Evolutionary conservation across 2,888 invertebrate genomes (phyloP).

Genomic region (Oasisia sp.): DNA sequence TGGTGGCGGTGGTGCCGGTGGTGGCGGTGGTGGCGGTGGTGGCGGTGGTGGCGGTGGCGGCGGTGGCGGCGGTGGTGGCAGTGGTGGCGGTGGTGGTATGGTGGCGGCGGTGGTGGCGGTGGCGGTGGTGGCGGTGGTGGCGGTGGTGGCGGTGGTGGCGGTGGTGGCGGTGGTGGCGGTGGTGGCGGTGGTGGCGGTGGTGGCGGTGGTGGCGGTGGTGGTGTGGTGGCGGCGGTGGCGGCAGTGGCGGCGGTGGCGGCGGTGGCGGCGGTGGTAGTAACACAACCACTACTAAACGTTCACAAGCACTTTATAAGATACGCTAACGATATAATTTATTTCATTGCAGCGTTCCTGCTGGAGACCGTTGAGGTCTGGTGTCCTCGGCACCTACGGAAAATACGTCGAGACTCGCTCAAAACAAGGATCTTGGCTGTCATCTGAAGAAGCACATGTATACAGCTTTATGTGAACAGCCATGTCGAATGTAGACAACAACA

Average conservation of each 20-base stretch:
- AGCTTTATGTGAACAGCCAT: background rate
- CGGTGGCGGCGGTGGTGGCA: conserved; percentile 21
- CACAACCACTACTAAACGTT: too few relatives aligned
- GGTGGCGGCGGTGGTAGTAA: conserved; percentile 19
- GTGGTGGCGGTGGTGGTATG: conserved; percentile 22
- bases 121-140: conserved; percentile 22
- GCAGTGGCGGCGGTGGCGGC: background rate
- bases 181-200: conserved; percentile 14
- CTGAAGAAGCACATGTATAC: background rate
- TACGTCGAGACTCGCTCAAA: background rate
- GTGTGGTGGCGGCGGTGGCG: conserved; percentile 19
- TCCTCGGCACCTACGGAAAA: background rate
- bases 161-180: background rate
- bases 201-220: background rate
- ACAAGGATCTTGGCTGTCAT: background rate
- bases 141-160: background rate
- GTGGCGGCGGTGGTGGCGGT: conserved; percentile 24
- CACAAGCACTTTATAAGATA: background rate
- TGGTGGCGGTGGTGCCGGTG: conserved; percentile 1
- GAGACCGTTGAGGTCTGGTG: background rate
- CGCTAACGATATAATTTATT: background rate
- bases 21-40: conserved; percentile 20
- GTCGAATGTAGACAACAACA: background rate
- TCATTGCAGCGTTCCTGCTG: background rate
- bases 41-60: conserved; percentile 17